These are phyloP conservation scores for Galagoides demidoff DNA, from an alignment of 2,797 vertebrate genomes.

Conservation along the genomic window DNA sequence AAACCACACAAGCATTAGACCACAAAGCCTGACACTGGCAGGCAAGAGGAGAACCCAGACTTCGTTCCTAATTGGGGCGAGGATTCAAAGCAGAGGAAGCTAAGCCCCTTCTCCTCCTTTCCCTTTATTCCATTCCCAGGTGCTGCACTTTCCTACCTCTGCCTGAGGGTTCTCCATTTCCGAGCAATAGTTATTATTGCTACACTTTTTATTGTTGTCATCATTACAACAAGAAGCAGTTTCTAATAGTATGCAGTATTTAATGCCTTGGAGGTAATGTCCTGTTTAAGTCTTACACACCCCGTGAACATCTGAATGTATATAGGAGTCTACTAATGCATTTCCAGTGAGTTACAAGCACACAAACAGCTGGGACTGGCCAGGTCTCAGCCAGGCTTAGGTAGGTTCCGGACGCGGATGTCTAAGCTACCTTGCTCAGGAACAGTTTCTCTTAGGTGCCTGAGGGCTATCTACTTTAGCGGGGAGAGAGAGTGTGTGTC, in stretches of 20 bases:
- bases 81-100: constrained; percentile 21
- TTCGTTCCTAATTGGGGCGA: neutral
- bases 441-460: too few species aligned
- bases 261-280: neutral
- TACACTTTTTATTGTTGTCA: neutral
- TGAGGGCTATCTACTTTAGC: too few species aligned
- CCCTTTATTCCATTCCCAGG: neutral
- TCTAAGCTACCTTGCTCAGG: too few species aligned
- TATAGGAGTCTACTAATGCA: neutral
- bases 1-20: constrained; percentile 68
- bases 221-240: neutral
- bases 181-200: neutral
- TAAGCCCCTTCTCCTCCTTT: neutral
- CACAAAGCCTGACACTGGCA: neutral
- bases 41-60: constrained; percentile 29
- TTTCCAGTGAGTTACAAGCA: neutral
- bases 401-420: too few species aligned
- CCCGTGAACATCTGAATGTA: neutral
- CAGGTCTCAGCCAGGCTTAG: too few species aligned
- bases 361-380: too few species aligned
- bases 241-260: neutral
- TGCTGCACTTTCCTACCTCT: neutral
- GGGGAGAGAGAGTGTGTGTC: too few species aligned
- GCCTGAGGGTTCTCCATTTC: neutral
- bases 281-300: constrained; percentile 16